These are phyloP conservation scores for Chauna torquata DNA, from an alignment of 2,113 vertebrate species.

Conservation along the genomic window DNA sequence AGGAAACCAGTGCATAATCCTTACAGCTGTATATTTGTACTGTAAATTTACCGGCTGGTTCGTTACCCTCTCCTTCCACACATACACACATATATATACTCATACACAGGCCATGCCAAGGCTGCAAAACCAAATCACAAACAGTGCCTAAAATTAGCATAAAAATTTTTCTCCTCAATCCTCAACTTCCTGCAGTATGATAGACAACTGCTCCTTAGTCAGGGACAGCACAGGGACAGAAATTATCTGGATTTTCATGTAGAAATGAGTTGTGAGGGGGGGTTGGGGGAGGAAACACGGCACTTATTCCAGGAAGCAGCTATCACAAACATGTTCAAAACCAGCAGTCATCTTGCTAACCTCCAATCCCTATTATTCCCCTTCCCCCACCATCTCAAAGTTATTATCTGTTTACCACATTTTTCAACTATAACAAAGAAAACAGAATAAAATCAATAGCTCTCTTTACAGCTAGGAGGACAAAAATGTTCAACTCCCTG, in stretches of 20 bases:
- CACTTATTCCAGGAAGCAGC: not conserved
- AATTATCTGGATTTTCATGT: not conserved
- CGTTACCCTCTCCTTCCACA: not conserved
- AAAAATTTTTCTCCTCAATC: not conserved
- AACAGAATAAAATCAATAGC: conserved; percentile 13
- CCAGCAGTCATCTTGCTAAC: not conserved
- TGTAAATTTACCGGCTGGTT: conserved; percentile 1
- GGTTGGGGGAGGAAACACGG: not conserved
- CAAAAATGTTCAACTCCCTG: not conserved
- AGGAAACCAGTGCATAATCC: conserved; percentile 35
- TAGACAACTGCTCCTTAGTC: not conserved
- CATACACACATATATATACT: not conserved
- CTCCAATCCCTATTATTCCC: not conserved
- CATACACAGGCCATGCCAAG: not conserved
- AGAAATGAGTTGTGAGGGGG: not conserved
- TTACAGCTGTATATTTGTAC: conserved; percentile 26
- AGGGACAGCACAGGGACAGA: not conserved
- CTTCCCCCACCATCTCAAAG: not conserved
- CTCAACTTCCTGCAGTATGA: not conserved
- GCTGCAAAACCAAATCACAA: not conserved
- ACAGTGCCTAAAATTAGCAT: not conserved
- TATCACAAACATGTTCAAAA: not conserved
- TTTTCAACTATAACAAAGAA: conserved; percentile 12
- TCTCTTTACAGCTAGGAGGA: not conserved
- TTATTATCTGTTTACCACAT: not conserved